phyloP scores from a whole-genome alignment of 2,888 invertebrate species.

The Orthosia gracilis region DNA sequence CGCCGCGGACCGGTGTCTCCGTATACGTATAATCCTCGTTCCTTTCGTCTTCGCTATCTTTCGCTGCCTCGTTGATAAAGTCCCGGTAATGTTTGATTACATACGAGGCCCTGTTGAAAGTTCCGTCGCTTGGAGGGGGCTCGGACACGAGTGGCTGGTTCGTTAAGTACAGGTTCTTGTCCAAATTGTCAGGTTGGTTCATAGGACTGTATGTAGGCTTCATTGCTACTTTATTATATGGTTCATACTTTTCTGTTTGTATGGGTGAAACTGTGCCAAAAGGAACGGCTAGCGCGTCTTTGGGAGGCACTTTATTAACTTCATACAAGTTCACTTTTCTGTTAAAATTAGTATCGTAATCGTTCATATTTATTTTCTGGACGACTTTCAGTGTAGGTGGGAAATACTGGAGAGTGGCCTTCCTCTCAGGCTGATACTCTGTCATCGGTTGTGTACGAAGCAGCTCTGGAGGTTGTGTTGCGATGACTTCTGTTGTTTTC shows the following conservation, averaged over 20 bases:
- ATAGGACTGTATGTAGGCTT: conserved; percentile 38
- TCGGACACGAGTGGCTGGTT: conserved; percentile 64
- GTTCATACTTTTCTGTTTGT: conserved; percentile 37
- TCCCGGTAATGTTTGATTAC: conserved; percentile 84
- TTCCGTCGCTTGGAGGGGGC: conserved; percentile 68
- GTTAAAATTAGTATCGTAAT: conserved; percentile 75
- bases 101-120: conserved; percentile 78
- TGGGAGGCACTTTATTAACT: conserved; percentile 66
- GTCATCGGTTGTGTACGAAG: conserved; percentile 62
- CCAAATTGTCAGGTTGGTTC: conserved; percentile 56
- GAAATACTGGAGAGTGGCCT: conserved; percentile 85
- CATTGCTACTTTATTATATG: conserved; percentile 31
- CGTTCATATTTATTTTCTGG: conserved; percentile 69
- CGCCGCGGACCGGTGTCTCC: conserved; percentile 68
- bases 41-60: conserved; percentile 75
- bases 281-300: conserved; percentile 53
- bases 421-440: conserved; percentile 74
- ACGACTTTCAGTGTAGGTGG: conserved; percentile 78
- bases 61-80: conserved; percentile 78
- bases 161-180: conserved; percentile 71
- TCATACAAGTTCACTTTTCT: conserved; percentile 75
- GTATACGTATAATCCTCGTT: conserved; percentile 71
- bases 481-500: conserved; percentile 44
- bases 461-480: conserved; percentile 54
- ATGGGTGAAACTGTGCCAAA: conserved; percentile 54